These are phyloP conservation scores for Microcebus ravelobensis DNA, from an alignment of 2,113 vertebrate genomes.

Conservation along the genomic window DNA sequence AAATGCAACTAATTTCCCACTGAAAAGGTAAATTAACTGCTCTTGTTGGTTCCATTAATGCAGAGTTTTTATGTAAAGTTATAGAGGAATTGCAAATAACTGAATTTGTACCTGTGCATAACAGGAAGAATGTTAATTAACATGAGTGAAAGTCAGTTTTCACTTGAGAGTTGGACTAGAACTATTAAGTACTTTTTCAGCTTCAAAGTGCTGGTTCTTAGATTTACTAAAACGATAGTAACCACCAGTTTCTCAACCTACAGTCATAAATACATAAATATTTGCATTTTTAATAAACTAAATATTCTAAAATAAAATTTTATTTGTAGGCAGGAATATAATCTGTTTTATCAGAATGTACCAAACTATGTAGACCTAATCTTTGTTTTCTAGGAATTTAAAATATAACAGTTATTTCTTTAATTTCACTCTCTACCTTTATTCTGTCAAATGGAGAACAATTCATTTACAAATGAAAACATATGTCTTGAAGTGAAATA, in stretches of 20 bases:
- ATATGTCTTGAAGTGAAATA: background rate
- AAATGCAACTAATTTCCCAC: background rate
- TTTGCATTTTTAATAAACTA: background rate
- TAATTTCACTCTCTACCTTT: background rate
- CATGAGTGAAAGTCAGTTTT: background rate
- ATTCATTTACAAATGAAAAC: constrained; percentile 23
- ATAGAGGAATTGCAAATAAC: background rate
- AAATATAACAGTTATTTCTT: background rate
- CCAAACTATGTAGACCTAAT: background rate
- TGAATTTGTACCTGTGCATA: background rate
- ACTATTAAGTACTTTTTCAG: background rate
- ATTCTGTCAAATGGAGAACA: background rate
- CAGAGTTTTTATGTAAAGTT: background rate
- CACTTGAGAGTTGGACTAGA: background rate
- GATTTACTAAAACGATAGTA: background rate
- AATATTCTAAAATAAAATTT: background rate
- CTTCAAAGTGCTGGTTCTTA: background rate
- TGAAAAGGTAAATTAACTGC: background rate
- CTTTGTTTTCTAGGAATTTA: constrained; percentile 17
- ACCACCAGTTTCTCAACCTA: background rate
- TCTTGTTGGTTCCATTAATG: background rate
- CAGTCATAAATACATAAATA: background rate
- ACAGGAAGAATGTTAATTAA: background rate
- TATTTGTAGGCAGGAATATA: background rate
- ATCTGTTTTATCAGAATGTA: background rate